Base-by-base conservation (phyloP, 2,888 invertebrate species). In the Watsonalla cultraria region DNA sequence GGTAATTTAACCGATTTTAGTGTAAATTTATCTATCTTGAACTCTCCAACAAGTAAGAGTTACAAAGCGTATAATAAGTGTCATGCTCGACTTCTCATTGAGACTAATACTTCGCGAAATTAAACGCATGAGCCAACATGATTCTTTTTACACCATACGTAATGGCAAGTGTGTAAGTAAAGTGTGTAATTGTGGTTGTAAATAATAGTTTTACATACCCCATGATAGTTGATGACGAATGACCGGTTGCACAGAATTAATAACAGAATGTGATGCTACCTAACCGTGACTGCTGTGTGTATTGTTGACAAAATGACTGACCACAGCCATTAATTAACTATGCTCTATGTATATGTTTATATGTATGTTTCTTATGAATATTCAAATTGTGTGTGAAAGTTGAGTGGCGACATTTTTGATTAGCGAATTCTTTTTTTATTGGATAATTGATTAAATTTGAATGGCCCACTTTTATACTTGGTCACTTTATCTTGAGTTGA, bases 221-320 rank as follows among this genome's bases (percentile, higher is more conserved):
- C 78, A 78, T 79, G 78, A 76, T 80, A 78, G 76, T 74, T 75
- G 74, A 77, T 74, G 78, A 77, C 78, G 78, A 71, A 72, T 70
- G 65, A 72, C 65, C 61, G 68, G 71, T 62, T 68, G 68, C 57
- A 58, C 60, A 57, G 58, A 69, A 74, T 68, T 78, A 78, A 81
- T 80, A 68, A 70, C 68, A 70, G 66, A 37, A 39, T 59, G 62
- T 60, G 50, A 51, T 61, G 66, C 57, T 59, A 66, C 54, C 62
- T 63, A 54, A 64, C 57, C 66, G 64, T 70, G 46, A 51, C 51
- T 11, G 46, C 51, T 35, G 51, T 46, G 46, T 51, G 51, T 51
- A 51, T 46, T 46, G 46, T 45, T 46, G 34, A 35, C 37, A 51
- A 46, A 51, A 51, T 51, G 45, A 37, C 46, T 37, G 49, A 42